These are phyloP conservation scores for Heterocephalus glaber DNA, from an alignment of 2,113 vertebrate species.

Conservation along the genomic window DNA sequence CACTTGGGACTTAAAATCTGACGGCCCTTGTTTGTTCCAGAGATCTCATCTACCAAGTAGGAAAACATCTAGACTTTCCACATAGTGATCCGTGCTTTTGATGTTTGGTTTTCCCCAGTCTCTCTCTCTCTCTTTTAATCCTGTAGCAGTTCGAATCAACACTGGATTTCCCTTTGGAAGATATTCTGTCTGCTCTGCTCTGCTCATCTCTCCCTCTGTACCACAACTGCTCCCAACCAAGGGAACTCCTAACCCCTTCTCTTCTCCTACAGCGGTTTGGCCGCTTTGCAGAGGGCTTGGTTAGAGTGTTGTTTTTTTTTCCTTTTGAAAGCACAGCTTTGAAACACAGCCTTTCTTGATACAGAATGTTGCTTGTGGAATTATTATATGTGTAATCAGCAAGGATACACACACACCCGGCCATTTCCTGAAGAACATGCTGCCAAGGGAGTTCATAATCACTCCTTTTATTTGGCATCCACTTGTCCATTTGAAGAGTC, in stretches of 20 bases:
- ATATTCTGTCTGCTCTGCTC: neutral
- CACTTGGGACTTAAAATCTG: neutral
- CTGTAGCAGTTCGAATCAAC: neutral
- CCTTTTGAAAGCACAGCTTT: conserved; percentile 65
- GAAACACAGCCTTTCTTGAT: conserved; percentile 67
- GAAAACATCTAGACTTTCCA: neutral
- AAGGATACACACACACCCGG: conserved; percentile 60
- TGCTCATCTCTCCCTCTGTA: neutral
- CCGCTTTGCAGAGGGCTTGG: conserved; percentile 59
- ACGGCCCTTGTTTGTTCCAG: neutral
- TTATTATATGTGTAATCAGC: conserved; percentile 76
- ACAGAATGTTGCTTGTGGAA: conserved; percentile 57
- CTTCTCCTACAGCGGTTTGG: conserved; percentile 31
- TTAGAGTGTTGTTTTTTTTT: conserved; percentile 22
- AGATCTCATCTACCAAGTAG: neutral
- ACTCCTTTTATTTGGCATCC: conserved; percentile 21
- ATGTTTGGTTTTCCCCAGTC: neutral
- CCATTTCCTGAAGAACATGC: conserved; percentile 71
- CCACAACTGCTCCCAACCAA: neutral
- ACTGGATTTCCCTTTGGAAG: neutral
- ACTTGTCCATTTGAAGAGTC: conserved; percentile 62
- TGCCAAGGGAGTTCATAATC: conserved; percentile 71
- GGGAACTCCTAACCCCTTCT: neutral
- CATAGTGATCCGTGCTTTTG: neutral
- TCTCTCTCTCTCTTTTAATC: neutral